Evolutionary conservation across 2,113 vertebrate species (phyloP), one percentile per base, ranked within the genome.

Genomic region (Corapipo altera): DNA sequence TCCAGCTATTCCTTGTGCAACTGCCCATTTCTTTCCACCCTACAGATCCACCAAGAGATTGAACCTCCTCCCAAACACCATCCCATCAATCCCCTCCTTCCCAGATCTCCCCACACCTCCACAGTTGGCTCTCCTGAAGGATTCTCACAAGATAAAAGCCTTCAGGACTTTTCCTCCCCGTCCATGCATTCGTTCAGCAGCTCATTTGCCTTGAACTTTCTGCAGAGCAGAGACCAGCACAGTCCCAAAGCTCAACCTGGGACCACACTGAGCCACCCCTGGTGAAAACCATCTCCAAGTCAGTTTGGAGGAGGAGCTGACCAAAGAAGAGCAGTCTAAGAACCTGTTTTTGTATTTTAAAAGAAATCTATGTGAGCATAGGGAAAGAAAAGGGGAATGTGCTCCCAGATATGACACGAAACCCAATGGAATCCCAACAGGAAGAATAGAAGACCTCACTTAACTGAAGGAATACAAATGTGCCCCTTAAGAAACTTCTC

Each of bases 331-430:
- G 5, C 49, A 22, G 18, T 30, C 61, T 54, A 80, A 17, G 48
- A 21, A 32, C 5, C 17, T 78, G 54, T 20, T 78, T 33, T 28
- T 3, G 0, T 13, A 17, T 35, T 61, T 41, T 49, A n/a, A 32
- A 69, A 78, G 32, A 30, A 46, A 71, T 2, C 2, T 0, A 33
- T 1, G 1, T 0, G 1, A 69, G 13, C 26, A 76, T 0, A 1
- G 37, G 20, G 48, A 27, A 76, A 27, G 27, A 32, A 72, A 35
- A 69, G 48, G 26, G 21, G 23, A 65, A 46, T 1, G 39, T 14
- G 54, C 33, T 52, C 21, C 52, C 23, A 37, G 8, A 14, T 24
- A 27, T 0, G 37, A n/a, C 24, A 37, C 7, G 24, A 66, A 57
- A 52, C 5, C 69, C 30, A 22, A 8, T 0, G 6, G 16, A 33